These are phyloP conservation scores for Drosophila teissieri DNA, from an alignment of 1,140 invertebrate genomes.

Conservation along the genomic window DNA sequence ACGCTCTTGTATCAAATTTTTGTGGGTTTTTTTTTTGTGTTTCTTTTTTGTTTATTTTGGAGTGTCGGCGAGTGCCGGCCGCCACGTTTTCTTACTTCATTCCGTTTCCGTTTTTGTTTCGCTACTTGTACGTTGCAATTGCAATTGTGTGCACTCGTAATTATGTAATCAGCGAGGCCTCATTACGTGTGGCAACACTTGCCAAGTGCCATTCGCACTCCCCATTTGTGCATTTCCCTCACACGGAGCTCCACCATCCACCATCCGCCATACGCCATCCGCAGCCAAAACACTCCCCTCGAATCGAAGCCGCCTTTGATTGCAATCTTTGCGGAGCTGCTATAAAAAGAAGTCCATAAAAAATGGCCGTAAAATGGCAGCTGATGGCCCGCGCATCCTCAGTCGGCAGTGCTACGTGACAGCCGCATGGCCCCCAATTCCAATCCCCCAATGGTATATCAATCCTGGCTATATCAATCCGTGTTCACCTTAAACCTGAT, in stretches of 20 bases:
- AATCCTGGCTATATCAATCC: neutral
- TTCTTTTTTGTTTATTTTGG: constrained; percentile 32
- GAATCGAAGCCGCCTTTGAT: constrained; percentile 49
- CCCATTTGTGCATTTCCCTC: constrained; percentile 4
- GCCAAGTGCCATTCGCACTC: constrained; percentile 34
- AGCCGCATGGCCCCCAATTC: neutral
- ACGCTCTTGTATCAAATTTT: constrained; percentile 24
- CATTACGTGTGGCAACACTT: constrained; percentile 73
- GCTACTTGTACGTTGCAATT: constrained; percentile 39
- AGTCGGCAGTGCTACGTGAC: constrained; percentile 56
- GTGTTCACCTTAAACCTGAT: too few species aligned
- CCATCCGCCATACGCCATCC: too few species aligned
- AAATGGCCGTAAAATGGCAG: constrained; percentile 43
- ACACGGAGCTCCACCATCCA: too few species aligned
- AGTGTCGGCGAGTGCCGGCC: constrained; percentile 76
- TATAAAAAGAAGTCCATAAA: constrained; percentile 29
- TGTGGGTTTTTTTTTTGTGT: neutral
- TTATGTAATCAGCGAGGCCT: constrained; percentile 74
- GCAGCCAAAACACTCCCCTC: neutral
- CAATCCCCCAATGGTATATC: neutral
- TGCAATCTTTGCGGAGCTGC: constrained; percentile 33
- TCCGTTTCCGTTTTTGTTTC: constrained; percentile 34
- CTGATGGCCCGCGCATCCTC: constrained; percentile 14
- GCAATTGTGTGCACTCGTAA: constrained; percentile 69
- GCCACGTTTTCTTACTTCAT: constrained; percentile 81